phyloP scores from a whole-genome alignment of 1,140 invertebrate species.

The Coptotermes formosanus region DNA sequence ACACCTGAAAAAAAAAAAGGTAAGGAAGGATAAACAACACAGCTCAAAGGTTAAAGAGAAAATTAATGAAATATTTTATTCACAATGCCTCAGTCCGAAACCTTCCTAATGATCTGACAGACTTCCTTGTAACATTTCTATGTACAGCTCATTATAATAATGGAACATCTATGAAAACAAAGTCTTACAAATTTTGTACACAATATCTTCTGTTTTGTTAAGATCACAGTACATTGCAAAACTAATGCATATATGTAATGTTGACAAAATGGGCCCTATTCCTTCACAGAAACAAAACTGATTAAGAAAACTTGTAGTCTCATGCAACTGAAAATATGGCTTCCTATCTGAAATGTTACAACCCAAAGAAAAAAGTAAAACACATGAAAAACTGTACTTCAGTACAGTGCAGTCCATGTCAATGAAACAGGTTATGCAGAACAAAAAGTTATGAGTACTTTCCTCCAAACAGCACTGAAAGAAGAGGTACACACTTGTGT shows the following conservation, averaged over 20 bases:
- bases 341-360: neutral
- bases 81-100: conserved; percentile 15
- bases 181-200: neutral
- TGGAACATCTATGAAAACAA: conserved; percentile 14
- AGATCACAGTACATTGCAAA: conserved; percentile 2
- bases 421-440: neutral
- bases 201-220: neutral
- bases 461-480: no score
- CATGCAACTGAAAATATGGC: neutral
- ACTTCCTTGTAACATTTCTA: neutral
- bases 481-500: no score
- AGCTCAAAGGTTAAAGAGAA: neutral
- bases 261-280: neutral
- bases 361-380: neutral
- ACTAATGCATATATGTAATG: neutral
- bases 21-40: neutral
- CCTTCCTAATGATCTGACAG: neutral
- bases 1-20: no score
- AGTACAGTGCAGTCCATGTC: neutral
- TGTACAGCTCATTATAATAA: conserved; percentile 2
- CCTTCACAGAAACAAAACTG: neutral
- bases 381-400: neutral
- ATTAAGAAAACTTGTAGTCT: neutral
- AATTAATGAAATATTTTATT: neutral
- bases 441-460: neutral